Base-by-base conservation (phyloP, 2,888 invertebrate genomes). In the Epirrhoe tristata region DNA sequence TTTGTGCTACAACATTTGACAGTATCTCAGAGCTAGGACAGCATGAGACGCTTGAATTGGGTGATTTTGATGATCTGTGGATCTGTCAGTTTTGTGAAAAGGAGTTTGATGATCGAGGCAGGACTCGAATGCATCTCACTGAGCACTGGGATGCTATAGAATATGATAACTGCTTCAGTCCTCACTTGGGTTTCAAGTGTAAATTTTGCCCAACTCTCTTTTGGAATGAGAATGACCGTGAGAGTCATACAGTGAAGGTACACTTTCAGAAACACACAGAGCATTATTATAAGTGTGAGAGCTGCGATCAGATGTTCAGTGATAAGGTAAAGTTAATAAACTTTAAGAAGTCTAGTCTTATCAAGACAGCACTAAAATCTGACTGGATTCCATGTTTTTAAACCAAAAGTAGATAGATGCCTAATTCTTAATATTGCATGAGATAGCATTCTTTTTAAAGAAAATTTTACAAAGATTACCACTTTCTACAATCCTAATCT, bases 81-180 rank as follows among this genome's bases (percentile, higher is more conserved):
- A 75, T 93, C 4, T 94, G 94, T 79, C 94, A 94, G 81, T 91
- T 94, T 76, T 94, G 94, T 81, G 91, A 93, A 52, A 87, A 88
- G 46, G 93, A 93, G 70, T 94, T 94, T 85, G 83, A 88, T 48
- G 82, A 85, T 24, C 74, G 93, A 51, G 87, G 84, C 67, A 72
- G 75, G 0, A 87, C 91, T 0, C 82, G 94, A 50, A 75, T 72
- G 6, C 93, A 91, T 76, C 76, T 91, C 69, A 85, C 85, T 0
- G 86, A 85, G 48, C 94, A 92, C 72, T 90, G 84, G 85, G 81
- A 84, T 53, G 70, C 69, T 0, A 76, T 88, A 39, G 89, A 90
- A 54, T 86, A 81, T 79, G 88, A 90, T 67, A 93, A 93, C 69
- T 93, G 93, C 71, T 93, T 91, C 64, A 89, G 92, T 70, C 90